These are phyloP conservation scores for Vulpes vulpes DNA, from an alignment of 2,113 vertebrate species.

Conservation along the genomic window DNA sequence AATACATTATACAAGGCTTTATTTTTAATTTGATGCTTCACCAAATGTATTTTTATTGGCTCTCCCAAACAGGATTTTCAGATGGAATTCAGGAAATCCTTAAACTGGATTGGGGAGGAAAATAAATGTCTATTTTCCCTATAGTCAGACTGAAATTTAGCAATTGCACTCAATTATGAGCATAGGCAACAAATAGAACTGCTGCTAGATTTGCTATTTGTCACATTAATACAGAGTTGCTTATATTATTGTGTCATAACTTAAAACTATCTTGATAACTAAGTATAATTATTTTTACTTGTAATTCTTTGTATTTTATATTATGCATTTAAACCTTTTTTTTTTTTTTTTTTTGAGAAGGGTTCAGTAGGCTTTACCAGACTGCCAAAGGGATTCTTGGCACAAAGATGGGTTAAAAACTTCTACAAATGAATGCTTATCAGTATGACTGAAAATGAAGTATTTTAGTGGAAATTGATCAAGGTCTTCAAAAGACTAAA, in stretches of 20 bases:
- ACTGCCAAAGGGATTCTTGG: background rate
- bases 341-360: background rate
- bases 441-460: background rate
- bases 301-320: slow-evolving; percentile 1
- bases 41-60: slow-evolving; percentile 18
- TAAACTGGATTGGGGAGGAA: background rate
- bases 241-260: background rate
- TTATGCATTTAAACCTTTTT: background rate
- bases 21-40: slow-evolving; percentile 18
- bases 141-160: background rate
- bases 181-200: background rate
- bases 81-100: slow-evolving; percentile 24
- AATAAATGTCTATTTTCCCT: background rate
- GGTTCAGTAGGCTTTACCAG: background rate
- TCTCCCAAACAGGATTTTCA: background rate
- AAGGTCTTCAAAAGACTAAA: background rate
- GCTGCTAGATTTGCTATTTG: background rate
- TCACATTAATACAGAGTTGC: background rate
- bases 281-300: background rate
- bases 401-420: background rate
- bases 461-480: background rate
- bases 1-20: slow-evolving; percentile 40
- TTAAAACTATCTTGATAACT: background rate
- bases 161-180: background rate
- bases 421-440: background rate